These are phyloP conservation scores for Ormyrus labotus DNA, from an alignment of 2,888 invertebrate genomes.

Conservation along the genomic window DNA sequence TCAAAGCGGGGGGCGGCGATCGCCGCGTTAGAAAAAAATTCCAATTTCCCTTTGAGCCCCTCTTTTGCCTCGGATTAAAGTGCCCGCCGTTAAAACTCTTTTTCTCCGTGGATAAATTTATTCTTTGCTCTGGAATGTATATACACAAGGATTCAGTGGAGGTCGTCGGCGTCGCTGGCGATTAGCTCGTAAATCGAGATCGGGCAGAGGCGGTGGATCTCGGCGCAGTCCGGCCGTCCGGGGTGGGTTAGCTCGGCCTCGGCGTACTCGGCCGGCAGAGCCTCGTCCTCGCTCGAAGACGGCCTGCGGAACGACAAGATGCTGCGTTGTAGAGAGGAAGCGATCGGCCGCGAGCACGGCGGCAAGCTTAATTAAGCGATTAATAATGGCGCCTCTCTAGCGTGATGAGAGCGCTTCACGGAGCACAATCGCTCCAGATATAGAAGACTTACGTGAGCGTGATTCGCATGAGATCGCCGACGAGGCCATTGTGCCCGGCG, in stretches of 20 bases:
- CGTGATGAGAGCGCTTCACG: not conserved
- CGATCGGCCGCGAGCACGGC: not conserved
- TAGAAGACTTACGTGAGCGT: conserved; percentile 68
- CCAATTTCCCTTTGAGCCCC: not conserved
- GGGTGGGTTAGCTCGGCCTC: conserved; percentile 57
- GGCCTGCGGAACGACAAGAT: conserved; percentile 62
- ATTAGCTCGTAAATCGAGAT: conserved; percentile 69
- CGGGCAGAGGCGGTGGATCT: conserved; percentile 65
- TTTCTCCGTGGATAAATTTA: not conserved
- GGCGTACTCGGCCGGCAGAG: conserved; percentile 62
- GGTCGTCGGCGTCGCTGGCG: conserved; percentile 43
- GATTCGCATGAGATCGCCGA: conserved; percentile 70
- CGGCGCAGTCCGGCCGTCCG: conserved; percentile 60
- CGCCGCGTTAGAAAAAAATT: conserved; percentile 6
- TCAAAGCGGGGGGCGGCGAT: not conserved
- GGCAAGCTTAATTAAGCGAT: conserved; percentile 59
- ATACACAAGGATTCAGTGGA: conserved; percentile 33
- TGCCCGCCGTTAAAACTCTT: no score
- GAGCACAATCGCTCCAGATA: conserved; percentile 8
- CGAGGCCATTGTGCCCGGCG: conserved; percentile 66
- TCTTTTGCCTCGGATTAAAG: not conserved
- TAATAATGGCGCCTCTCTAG: conserved; percentile 36
- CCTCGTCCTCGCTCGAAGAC: conserved; percentile 65
- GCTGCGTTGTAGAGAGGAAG: no score
- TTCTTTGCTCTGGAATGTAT: conserved; percentile 28